Evolutionary conservation across 2,797 vertebrate species (phyloP), one percentile per base, ranked within the genome.

Genomic region (Artibeus lituratus): DNA sequence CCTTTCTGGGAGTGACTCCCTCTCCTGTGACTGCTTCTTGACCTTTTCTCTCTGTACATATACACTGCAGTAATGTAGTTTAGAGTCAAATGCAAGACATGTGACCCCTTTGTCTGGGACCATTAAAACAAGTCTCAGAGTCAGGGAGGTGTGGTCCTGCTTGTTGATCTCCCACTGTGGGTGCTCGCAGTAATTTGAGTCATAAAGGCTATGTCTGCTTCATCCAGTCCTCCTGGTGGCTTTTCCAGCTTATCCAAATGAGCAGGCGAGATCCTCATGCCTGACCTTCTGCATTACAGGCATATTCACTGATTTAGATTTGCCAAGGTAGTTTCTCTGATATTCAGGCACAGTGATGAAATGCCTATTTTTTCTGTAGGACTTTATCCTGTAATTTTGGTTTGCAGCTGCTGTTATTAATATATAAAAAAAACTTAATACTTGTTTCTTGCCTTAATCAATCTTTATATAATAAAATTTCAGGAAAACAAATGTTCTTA

Each of bases 391-490:
- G 32, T 69, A 78, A 62, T 29, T 87, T 90, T 87, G 15, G 22
- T 55, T 86, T 62, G 2, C 2, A 55, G 16, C 77, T 85, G 59
- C 9, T 69, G 2, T 53, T 83, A 70, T 90, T 90, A 90, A 44
- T 12, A 32, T 14, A 26, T 19, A 22, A 15, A 53, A 29, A 29
- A 95, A 96, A 77, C 7, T 53, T 82, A 83, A 39, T 65, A 69
- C 22, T 85, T 67, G 8, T 16, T 57, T 15, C 4, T 84, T 65
- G 62, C 12, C 29, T 70, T 59, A 77, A 72, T 76, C 16, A 73
- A 62, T 73, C 22, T 96, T 85, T 9, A 1, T 70, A 74, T 51
- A 74, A 87, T 55, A 90, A 85, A 37, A 47, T 85, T 83, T 81
- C 12, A 83, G 35, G 18, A 47, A 70, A 91, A 94, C 11, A 70